Evolutionary conservation across 2,888 invertebrate genomes (phyloP), one percentile per base, ranked within the genome.

Genomic region (Aphidoletes aphidimyza): DNA sequence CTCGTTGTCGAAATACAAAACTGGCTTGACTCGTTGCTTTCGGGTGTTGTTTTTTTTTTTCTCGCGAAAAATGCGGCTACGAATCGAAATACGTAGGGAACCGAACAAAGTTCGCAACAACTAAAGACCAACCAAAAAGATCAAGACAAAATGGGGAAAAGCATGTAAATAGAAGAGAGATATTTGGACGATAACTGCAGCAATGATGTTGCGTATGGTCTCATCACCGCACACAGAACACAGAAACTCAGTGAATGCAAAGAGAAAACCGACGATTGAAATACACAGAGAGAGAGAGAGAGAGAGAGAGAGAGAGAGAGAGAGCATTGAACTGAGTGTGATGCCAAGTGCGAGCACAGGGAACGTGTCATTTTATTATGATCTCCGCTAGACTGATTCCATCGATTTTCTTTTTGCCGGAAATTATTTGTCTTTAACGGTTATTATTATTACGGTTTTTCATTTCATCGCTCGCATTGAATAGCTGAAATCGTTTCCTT

Each of bases 401-500:
- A 69, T 69, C 69, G 69, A 69, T 69, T 69, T 69, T 69, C 69
- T 69, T 69, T 42, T 69, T 30, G 69, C 69, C 69, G 69, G 69
- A 69, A 69, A 69, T 69, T 69, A 69, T 69, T 69, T 69, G 69
- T 69, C 69, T 69, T 69, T 69, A 69, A 69, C 69, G 69, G 69
- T 69, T 69, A 69, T 69, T 69, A 69, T 69, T 69, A 69, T 69
- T 69, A 69, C 69, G 69, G 69, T 26, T 69, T 69, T 69, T 69
- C 34, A 30, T 69, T 69, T 69, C 69, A 30, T 69, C 69, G 69
- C 34, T 69, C n/a, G 34, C 69, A 11, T 2, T 69, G 69, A 69
- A 69, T 30, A 14, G 69, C 69, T n/a, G 30, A n/a, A 69, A 30
- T 69, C 30, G 34, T 30, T 30, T n/a, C 69, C 26, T 2, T 19